Base-by-base conservation (phyloP, 2,797 vertebrate genomes). In the Enteromius trimaculatus region DNA sequence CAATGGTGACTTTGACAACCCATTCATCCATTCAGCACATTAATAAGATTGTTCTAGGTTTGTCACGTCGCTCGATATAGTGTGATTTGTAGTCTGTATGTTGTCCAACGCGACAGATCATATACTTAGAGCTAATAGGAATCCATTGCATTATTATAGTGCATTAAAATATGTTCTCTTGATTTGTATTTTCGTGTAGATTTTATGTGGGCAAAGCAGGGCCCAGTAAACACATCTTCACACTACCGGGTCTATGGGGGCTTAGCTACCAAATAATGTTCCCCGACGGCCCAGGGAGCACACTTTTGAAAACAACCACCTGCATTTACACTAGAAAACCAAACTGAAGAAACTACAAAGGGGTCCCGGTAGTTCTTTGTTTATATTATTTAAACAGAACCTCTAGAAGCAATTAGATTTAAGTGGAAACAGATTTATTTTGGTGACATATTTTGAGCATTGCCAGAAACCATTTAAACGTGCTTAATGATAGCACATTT, bases 401-500 rank as follows among this genome's bases (percentile, higher is more conserved):
- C 23, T 53, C 75, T 17, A 62, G 4, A 29, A 44, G 42, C 9
- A 64, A 77, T 64, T 77, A 14, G 0, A 44, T 64, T 47, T 64
- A 76, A 77, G 58, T 44, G 37, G 58, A 60, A 42, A 60, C 51
- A 5, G n/a, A 77, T 77, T 77, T 44, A 13, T 62, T 77, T 77
- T 44, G 23, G 16, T 26, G 14, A 44, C 37, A 44, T 77, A 77
- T 62, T 62, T 47, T 64, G 17, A 64, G 77, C 77, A 51, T 11
- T 23, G 26, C 62, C 77, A 79, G 44, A 42, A 82, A 37, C 55
- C 29, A 16, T 62, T 55, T 64, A 74, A 42, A 44, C 10, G 42
- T n/a, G 23, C 71, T 29, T 76, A 82, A 75, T 29, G 71, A 37
- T 14, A n/a, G n/a, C 14, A 23, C 55, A 65, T 74, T 81, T 75